Conservation (phyloP, 2,797 vertebrate species). For the Peromyscus nudipes region DNA sequence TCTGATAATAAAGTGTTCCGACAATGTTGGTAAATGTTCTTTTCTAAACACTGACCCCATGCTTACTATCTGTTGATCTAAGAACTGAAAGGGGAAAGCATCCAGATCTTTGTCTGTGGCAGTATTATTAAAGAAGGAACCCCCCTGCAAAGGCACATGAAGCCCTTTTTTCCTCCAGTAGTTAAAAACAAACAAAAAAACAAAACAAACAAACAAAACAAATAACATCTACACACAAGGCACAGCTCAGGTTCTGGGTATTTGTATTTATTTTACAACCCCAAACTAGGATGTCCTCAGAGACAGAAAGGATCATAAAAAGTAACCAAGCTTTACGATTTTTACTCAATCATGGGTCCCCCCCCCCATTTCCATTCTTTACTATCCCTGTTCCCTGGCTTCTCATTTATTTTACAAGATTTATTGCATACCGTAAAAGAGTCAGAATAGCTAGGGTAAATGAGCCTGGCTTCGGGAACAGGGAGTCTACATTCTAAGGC, state of each 20-base stretch:
- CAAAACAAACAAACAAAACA: neutral
- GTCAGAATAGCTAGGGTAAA: neutral
- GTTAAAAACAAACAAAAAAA: slow-evolving; percentile 27
- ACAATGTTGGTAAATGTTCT: slow-evolving; percentile 1
- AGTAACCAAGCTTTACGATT: neutral
- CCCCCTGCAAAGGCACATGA: neutral
- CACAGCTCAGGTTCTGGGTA: neutral
- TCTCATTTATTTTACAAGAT: neutral
- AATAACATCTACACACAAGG: neutral
- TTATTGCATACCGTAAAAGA: neutral
- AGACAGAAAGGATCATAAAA: slow-evolving; percentile 35
- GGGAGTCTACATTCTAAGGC: neutral
- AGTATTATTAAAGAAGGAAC: neutral
- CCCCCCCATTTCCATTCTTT: neutral
- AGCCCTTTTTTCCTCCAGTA: neutral
- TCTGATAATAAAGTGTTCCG: neutral
- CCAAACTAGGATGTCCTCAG: neutral
- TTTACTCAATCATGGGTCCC: neutral
- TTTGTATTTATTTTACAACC: neutral
- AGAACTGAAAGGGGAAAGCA: neutral
- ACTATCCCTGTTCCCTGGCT: slow-evolving; percentile 1
- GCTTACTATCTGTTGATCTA: neutral
- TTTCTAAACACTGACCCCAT: slow-evolving; percentile 63
- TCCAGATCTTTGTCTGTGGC: neutral
- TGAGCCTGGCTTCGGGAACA: too few relatives aligned